Evolutionary conservation across 2,888 invertebrate genomes (phyloP), one percentile per base, ranked within the genome.

Genomic region (Coleophora flavipennella): DNA sequence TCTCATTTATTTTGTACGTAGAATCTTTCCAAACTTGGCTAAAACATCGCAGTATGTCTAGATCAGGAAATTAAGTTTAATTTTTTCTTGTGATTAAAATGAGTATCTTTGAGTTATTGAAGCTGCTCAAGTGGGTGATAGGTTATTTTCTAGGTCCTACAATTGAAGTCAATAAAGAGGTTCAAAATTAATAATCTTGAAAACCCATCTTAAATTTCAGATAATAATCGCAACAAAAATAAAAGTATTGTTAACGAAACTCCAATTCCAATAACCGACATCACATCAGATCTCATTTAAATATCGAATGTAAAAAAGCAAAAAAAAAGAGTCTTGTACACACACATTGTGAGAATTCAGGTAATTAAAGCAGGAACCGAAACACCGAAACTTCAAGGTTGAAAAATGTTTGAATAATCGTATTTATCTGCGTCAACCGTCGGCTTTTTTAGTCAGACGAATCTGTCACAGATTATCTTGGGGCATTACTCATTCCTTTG

Each of bases 401-500:
- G 60, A 67, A 68, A 70, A 66, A 76, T 71, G 65, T 59, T 68
- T 74, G 76, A 67, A 76, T 77, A 76, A 79, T 77, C 70, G 68
- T 79, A 83, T 83, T 80, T 75, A 72, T 84, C 80, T 73, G 64
- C 64, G 81, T 81, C 81, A 78, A 64, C 64, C 63, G 73, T 69
- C 75, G 75, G 72, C 71, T 75, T 81, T 79, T 80, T 81, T 80
- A 69, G 62, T 74, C 77, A 79, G 77, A 78, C 69, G 79, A 64
- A 79, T 79, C 79, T 83, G 83, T 78, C 81, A 81, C 64, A 80
- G 84, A 84, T 84, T 79, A 83, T 84, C 81, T 80, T 49, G 44
- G 54, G 51, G 53, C 61, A 81, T 84, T 74, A 73, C 50, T 84
- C 80, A 84, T 79, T 78, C 72, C 74, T 77, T 78, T 78, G 72